Percentiles rank a stretch among this genome's conserved stretches.
Evolutionary conservation across 2,797 vertebrate species (phyloP).

Genomic region (Hydrocynus forskahlii): DNA sequence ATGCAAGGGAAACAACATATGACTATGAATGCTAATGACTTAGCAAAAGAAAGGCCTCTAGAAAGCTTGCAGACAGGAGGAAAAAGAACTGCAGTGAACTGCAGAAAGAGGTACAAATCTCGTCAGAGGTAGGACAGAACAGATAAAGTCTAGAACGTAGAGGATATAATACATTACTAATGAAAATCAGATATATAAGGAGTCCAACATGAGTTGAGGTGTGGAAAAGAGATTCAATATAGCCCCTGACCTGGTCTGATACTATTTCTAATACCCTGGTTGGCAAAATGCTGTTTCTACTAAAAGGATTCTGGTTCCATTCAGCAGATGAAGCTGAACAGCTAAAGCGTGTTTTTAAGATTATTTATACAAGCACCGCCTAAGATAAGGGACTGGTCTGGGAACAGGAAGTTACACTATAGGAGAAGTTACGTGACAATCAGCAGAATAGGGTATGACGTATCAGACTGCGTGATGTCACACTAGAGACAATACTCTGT

Average conservation of each 20-base stretch:
- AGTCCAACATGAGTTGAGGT: background rate
- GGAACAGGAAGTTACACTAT: background rate
- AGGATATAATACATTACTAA: background rate
- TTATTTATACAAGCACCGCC: background rate
- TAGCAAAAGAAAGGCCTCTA: background rate
- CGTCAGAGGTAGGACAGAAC: background rate
- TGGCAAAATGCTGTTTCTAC: background rate
- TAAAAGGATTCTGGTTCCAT: background rate
- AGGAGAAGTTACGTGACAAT: constrained; percentile 61
- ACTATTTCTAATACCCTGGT: background rate
- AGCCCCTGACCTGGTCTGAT: background rate
- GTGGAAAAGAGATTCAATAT: background rate
- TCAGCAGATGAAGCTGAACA: background rate
- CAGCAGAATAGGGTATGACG: constrained; percentile 45
- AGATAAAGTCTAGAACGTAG: background rate
- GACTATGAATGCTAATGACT: constrained; percentile 27
- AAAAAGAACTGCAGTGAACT: background rate
- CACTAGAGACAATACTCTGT: background rate
- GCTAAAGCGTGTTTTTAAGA: background rate
- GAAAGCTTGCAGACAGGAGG: background rate
- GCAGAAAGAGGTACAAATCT: background rate
- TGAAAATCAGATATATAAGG: background rate
- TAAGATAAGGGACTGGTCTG: background rate
- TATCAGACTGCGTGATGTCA: constrained; percentile 22
- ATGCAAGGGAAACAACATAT: constrained; percentile 30